Base-by-base conservation (phyloP, 2,888 invertebrate species). In the Incurvaria masculella region DNA sequence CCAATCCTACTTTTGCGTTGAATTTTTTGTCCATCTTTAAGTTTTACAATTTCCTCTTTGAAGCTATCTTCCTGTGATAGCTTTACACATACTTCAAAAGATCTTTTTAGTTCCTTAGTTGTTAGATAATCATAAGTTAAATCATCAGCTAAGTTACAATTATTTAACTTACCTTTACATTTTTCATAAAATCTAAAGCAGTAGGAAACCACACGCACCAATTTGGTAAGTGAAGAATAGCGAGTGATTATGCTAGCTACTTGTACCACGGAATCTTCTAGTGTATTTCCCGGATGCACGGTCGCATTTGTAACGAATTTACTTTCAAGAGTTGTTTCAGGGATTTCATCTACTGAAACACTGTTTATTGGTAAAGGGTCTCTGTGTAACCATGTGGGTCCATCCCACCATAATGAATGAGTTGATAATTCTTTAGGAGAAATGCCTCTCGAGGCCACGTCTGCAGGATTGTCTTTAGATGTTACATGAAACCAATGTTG, bases 401-500 rank as follows among this genome's bases (percentile, higher is more conserved):
- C 33, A 18, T 39, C 17, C 16, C 38, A 48, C 46, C 44, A 43
- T 46, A 46, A 51, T 44, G 41, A 5, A 44, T 44, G 26, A 44
- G n/a, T 23, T 4, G 20, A 16, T n/a, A 53, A 19, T 47, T 43
- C 19, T 5, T 4, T 4, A n/a, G 41, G 41, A n/a, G 21, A 33
- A 38, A 42, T 14, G 16, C 52, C 53, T 8, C 55, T 49, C 8
- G 52, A 52, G 10, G 50, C 46, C 4, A 53, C 33, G 20, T 50
- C 53, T 10, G 50, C 49, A 27, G 53, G 51, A 43, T 54, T 54
- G 10, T 53, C 48, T 18, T 14, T 18, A 17, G 48, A 42, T 19
- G 10, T 18, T 10, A 55, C 47, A 42, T 55, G 49, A 19, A 38
- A 38, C 53, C 53, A 54, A 10, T 45, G 16, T 2, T 39, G 21